Base-by-base conservation (phyloP, 53 echinoderm and acorn worm species). In the Antedon mediterranea region DNA sequence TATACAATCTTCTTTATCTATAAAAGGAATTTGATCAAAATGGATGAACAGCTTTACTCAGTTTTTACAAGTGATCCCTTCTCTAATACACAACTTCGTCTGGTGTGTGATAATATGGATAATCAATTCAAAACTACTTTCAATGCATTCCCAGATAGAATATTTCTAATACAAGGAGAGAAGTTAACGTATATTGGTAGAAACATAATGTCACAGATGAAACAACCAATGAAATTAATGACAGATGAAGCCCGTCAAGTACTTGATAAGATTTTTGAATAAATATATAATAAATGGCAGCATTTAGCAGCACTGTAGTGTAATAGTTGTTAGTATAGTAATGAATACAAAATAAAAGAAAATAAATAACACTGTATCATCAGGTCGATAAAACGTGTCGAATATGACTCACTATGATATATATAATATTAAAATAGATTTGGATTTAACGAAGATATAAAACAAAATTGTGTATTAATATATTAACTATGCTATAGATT, bases 131-230 rank as follows among this genome's bases (percentile, higher is more conserved):
- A 83, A 14, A 31, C 31, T 43, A 34, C 43, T 1, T 91, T 81
- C 81, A 78, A 79, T 43, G 91, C 91, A n/a, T 86, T 88, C 79
- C 91, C 91, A 29, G 91, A 91, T 74, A 81, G 91, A 3, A 74
- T 88, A 26, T 75, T 88, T 32, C 78, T 86, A 71, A 71, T 91
- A 18, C 78, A 82, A 29, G 81, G 77, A 29, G 88, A 86, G 31
- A 85, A 74, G 73, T 43, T 91, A 23, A 78, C 81, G 18, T 86
- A 83, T 74, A 31, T 91, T 3, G 82, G 91, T 8, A 57, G 73
- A 14, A 34, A 71, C 43, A 77, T 88, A 9, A 6, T 43, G 2
- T 28, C 23, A 9, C 90, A 90, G 43, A 32, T 87, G 80, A 0
- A 70, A 0, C 34, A 85, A 15, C 82, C 90, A 30, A 32, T 73